phyloP scores from a whole-genome alignment of 2,113 vertebrate species.

The Cyrtonyx montezumae region DNA sequence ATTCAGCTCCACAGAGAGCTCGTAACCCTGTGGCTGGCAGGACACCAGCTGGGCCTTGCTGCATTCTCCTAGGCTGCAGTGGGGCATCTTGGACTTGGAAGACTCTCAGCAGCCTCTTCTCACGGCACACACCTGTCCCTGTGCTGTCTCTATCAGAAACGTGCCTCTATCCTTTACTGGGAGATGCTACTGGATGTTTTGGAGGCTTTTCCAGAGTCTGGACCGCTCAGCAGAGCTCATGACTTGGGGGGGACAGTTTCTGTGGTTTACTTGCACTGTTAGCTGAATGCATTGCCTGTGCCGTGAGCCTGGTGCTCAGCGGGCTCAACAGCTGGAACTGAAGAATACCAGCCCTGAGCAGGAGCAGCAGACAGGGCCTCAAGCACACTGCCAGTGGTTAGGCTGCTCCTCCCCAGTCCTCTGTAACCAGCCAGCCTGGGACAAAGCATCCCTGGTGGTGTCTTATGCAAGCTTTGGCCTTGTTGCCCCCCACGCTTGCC shows the following conservation, averaged over 20 bases:
- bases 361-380: background rate
- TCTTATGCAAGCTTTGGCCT: background rate
- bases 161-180: background rate
- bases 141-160: background rate
- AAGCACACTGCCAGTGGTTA: background rate
- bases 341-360: background rate
- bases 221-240: background rate
- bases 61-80: constrained; percentile 24
- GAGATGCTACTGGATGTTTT: background rate
- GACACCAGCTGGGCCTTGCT: background rate
- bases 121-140: background rate
- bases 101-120: background rate
- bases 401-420: background rate
- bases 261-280: background rate
- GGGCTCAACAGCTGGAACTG: background rate
- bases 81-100: background rate
- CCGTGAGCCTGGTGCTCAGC: background rate
- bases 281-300: background rate
- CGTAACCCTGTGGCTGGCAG: constrained; percentile 38
- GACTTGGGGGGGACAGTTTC: background rate
- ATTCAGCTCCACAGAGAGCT: constrained; percentile 78
- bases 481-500: background rate
- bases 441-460: background rate
- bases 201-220: background rate
- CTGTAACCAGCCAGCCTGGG: background rate